Percentiles rank a stretch among this genome's conserved stretches.
Conservation (phyloP, 2,113 vertebrate species). For the Polyodon spathula region DNA sequence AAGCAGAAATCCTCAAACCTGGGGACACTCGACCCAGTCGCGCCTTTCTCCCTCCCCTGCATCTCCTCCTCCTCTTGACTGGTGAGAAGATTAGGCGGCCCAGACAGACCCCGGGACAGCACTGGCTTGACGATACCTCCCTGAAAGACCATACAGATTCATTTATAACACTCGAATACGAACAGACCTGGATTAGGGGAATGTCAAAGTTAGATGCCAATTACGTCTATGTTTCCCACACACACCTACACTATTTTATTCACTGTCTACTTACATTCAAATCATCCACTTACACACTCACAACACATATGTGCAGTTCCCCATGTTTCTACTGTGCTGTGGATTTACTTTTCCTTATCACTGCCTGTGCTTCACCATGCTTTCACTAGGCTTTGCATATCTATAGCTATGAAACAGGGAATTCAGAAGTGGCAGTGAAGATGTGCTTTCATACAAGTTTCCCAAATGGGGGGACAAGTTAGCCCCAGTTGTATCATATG, state of each 20-base stretch:
- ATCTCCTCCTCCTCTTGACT: not conserved
- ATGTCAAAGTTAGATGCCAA: not conserved
- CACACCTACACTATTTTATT: not conserved
- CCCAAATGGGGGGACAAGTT: no score
- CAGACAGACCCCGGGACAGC: slow-evolving; percentile 23
- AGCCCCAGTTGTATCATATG: no score
- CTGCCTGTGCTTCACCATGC: no score
- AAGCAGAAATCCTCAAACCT: slow-evolving; percentile 1
- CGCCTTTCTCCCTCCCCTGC: not conserved
- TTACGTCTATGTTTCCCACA: not conserved
- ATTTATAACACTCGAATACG: not conserved
- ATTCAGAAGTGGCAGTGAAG: no score
- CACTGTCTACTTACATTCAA: no score
- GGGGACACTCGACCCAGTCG: not conserved
- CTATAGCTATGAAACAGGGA: no score
- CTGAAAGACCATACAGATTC: not conserved
- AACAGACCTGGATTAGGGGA: not conserved
- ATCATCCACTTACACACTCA: no score
- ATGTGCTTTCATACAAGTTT: no score
- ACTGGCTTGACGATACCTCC: slow-evolving; percentile 10
- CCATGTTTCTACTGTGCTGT: no score
- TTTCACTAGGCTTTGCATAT: no score
- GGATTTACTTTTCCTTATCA: no score
- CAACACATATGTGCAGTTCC: no score
- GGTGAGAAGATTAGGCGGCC: slow-evolving; percentile 2